Evolutionary conservation across 2,113 vertebrate genomes (phyloP).

Genomic region (Oncorhynchus tshawytscha): DNA sequence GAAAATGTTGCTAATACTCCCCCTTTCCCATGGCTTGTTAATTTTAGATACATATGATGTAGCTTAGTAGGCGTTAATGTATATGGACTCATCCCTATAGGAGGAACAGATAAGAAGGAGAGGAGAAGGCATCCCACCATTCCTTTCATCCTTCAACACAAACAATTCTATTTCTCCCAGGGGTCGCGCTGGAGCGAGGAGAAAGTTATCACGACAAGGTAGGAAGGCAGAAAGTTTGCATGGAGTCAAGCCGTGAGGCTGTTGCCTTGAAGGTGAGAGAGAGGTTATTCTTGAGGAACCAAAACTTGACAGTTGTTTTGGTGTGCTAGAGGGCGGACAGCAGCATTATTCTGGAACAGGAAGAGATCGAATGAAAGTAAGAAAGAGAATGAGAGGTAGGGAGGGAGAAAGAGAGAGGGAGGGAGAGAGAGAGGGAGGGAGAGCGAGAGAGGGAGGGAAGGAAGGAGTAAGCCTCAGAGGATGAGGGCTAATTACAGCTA

Average conservation of each 20-base stretch:
- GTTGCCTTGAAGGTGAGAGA: conserved; percentile 94
- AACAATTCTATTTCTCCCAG: conserved; percentile 12
- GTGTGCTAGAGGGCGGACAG: conserved; percentile 91
- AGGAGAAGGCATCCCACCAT: conserved; percentile 3
- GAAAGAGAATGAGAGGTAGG: neutral
- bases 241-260: conserved; percentile 1
- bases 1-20: conserved; percentile 5
- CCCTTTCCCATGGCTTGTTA: neutral
- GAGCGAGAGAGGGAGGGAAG: no score
- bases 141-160: conserved; percentile 14
- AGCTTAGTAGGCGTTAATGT: neutral
- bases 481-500: conserved; percentile 20
- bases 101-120: no score
- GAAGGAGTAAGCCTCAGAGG: neutral
- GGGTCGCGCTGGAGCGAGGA: conserved; percentile 14
- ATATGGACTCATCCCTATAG: neutral
- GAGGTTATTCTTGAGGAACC: conserved; percentile 98
- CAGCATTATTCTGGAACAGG: conserved; percentile 94
- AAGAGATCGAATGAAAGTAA: conserved; percentile 30
- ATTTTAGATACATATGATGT: conserved; percentile 13
- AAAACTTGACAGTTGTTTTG: conserved; percentile 93
- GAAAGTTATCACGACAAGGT: conserved; percentile 10
- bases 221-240: conserved; percentile 2
- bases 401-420: no score
- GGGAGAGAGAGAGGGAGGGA: no score